phyloP scores from a whole-genome alignment of 2,113 vertebrate species.

The Rhineura floridana region DNA sequence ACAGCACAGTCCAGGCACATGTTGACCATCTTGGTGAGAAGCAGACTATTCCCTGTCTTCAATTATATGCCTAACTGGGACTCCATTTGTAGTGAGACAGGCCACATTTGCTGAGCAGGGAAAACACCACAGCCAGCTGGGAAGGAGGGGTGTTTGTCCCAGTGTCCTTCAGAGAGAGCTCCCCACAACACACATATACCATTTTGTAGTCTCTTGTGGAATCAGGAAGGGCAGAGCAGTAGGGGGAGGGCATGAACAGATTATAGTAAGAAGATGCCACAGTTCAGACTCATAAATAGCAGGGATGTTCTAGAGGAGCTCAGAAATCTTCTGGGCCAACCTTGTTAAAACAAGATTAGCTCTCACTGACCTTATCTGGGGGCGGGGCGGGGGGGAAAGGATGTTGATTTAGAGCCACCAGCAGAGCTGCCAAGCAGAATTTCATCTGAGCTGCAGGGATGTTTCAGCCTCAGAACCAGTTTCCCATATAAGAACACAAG shows the following conservation, averaged over 20 bases:
- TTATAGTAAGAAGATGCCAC: neutral
- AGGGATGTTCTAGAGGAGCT: neutral
- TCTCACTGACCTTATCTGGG: neutral
- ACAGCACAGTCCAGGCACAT: neutral
- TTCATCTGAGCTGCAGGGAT: neutral
- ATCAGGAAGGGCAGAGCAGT: neutral
- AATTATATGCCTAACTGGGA: too few relatives aligned
- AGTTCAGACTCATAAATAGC: constrained; percentile 13
- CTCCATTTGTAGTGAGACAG: neutral
- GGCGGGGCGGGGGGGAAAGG: neutral
- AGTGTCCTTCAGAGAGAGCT: neutral
- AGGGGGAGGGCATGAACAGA: neutral
- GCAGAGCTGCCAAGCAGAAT: neutral
- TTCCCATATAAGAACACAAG: neutral
- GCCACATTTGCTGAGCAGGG: neutral
- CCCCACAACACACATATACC: too few relatives aligned
- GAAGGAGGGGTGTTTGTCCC: neutral
- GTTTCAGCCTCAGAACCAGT: neutral
- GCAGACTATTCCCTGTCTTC: too few relatives aligned
- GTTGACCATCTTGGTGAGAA: too few relatives aligned
- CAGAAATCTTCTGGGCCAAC: neutral
- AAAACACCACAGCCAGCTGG: neutral
- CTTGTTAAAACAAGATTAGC: constrained; percentile 12
- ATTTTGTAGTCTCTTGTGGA: neutral
- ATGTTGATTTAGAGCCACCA: neutral